phyloP scores from a whole-genome alignment of 2,888 invertebrate genomes.

The Cantharis rustica region DNA sequence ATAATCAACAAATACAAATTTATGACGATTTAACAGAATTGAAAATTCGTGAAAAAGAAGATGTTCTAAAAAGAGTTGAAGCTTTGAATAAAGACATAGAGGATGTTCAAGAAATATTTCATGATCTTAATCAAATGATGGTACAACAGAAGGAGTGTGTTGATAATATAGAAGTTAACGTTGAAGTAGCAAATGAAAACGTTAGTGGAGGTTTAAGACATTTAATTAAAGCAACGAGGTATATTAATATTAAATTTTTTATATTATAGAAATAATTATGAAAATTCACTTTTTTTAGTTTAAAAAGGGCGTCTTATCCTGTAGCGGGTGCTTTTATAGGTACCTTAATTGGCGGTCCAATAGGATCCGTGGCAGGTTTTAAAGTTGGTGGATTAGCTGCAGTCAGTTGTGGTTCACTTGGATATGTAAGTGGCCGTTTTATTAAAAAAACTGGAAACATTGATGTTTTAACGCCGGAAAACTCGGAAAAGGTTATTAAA shows the following conservation, averaged over 20 bases:
- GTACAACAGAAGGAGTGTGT: slow-evolving; percentile 66
- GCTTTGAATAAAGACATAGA: slow-evolving; percentile 70
- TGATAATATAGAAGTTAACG: slow-evolving; percentile 63
- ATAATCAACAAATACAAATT: slow-evolving; percentile 50
- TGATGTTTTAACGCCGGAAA: not conserved
- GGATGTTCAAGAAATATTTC: slow-evolving; percentile 69
- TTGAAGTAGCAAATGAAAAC: slow-evolving; percentile 64
- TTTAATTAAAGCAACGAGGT: slow-evolving; percentile 65
- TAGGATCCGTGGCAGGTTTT: slow-evolving; percentile 72
- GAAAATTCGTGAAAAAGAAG: slow-evolving; percentile 55
- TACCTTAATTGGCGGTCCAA: slow-evolving; percentile 73
- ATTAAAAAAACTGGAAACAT: slow-evolving; percentile 50
- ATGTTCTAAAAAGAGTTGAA: slow-evolving; percentile 68
- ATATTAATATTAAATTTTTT: slow-evolving; percentile 43
- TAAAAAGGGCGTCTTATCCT: slow-evolving; percentile 65
- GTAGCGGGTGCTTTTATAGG: slow-evolving; percentile 73
- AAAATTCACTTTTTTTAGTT: slow-evolving; percentile 39
- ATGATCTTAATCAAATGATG: slow-evolving; percentile 63
- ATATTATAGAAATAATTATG: not conserved
- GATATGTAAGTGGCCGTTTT: slow-evolving; percentile 66
- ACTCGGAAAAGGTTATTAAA: slow-evolving; percentile 26
- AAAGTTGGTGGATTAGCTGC: slow-evolving; percentile 74
- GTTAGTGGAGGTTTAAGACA: slow-evolving; percentile 62
- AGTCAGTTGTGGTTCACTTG: slow-evolving; percentile 69
- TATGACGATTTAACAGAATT: slow-evolving; percentile 50